These are phyloP conservation scores for Drosophila subquinaria DNA, from an alignment of 2,888 invertebrate genomes.

Conservation along the genomic window DNA sequence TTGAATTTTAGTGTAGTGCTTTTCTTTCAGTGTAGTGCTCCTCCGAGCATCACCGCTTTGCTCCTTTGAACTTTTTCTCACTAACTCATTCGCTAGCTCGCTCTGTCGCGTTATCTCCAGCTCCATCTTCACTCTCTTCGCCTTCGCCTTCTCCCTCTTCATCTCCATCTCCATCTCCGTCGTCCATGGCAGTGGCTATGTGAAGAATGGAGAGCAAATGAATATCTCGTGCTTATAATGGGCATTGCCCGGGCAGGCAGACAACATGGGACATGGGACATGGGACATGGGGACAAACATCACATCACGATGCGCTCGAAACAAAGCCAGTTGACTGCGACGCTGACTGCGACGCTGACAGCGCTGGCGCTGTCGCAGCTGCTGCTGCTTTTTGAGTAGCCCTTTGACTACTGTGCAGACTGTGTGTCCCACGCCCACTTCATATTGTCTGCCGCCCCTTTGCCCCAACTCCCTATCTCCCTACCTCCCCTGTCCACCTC, in stretches of 20 bases:
- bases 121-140: not conserved
- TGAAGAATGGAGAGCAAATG: slow-evolving; percentile 81
- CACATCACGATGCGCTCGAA: slow-evolving; percentile 6
- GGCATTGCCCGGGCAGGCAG: slow-evolving; percentile 75
- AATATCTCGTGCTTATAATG: slow-evolving; percentile 83
- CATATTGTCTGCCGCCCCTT: slow-evolving; percentile 62
- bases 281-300: slow-evolving; percentile 21
- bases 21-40: not conserved
- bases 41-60: not conserved
- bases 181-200: slow-evolving; percentile 76
- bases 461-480: slow-evolving; percentile 21
- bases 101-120: slow-evolving; percentile 41
- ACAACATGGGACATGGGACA: not conserved
- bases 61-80: slow-evolving; percentile 28
- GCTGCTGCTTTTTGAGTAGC: slow-evolving; percentile 61
- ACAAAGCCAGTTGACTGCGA: slow-evolving; percentile 21
- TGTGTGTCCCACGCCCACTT: slow-evolving; percentile 52
- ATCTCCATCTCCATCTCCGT: slow-evolving; percentile 14
- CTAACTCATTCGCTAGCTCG: slow-evolving; percentile 62
- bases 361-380: slow-evolving; percentile 20
- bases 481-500: slow-evolving; percentile 9
- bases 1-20: no score
- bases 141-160: not conserved
- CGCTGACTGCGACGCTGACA: slow-evolving; percentile 23
- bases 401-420: slow-evolving; percentile 66